Base-by-base conservation (phyloP, 2,113 vertebrate genomes). In the Sylvicapra grimmia region DNA sequence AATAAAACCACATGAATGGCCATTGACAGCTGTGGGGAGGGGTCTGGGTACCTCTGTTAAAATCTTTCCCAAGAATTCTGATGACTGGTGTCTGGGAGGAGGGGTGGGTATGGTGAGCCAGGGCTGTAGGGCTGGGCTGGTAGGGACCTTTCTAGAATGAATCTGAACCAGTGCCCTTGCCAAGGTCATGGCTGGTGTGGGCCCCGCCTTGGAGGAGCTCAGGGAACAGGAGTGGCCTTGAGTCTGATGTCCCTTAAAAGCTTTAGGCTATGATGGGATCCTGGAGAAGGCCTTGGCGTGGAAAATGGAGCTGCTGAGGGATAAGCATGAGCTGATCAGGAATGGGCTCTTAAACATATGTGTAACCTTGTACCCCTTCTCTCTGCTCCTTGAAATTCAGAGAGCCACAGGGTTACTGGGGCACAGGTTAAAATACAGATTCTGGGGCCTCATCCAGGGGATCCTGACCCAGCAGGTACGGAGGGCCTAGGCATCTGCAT, bases 291-390 rank as follows among this genome's bases (percentile, higher is more conserved):
- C 23, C n/a, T 77, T 8, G 0, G 5, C 12, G 44, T 51, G 36
- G 65, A 8, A 12, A 44, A 2, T 11, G 58, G 63, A 56, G 47
- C 49, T 2, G 27, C 61, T 10, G 53, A 33, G 58, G 3, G 33
- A 15, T 13, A 58, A 3, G 36, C 0, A 15, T 12, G 6, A 44
- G n/a, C 87, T 6, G 29, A 47, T 36, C 14, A 23, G 83, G 47
- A 54, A 16, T 1, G 47, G 16, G 47, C 1, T 61, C 63, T 58
- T 72, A 65, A 4, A 27, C n/a, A n/a, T 0, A 1, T 4, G 89
- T 40, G 7, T 5, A 33, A n/a, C 23, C 51, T 61, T n/a, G n/a
- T 27, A 40, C 40, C 31, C 27, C 31, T 59, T 19, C 86, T 83
- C 14, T 4, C 6, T 29, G 90, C 40, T 75, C 51, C n/a, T 65